phyloP scores from a whole-genome alignment of 2,797 vertebrate species.

The Remorina albescens region DNA sequence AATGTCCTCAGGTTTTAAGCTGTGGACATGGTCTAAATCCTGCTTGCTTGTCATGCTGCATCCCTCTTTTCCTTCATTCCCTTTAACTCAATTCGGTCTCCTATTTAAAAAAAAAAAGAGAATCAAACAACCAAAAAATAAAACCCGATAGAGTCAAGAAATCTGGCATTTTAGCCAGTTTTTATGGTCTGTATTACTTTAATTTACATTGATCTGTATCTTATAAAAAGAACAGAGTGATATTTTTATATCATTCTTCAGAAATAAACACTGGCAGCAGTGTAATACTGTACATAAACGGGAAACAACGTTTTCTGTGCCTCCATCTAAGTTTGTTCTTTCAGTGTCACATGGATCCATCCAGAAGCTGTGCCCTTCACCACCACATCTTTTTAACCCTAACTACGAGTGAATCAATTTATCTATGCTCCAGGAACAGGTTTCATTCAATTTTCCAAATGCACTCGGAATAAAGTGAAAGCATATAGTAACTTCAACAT shows the following conservation, averaged over 20 bases:
- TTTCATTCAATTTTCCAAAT: slow-evolving; percentile 22
- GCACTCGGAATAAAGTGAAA: slow-evolving; percentile 3
- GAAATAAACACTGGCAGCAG: not conserved
- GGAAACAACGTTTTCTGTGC: slow-evolving; percentile 1
- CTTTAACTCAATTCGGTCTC: not conserved
- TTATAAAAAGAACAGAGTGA: no score
- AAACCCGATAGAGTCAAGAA: no score
- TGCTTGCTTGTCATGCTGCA: not conserved
- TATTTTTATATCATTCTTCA: no score
- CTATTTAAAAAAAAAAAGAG: no score
- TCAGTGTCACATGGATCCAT: slow-evolving; percentile 1
- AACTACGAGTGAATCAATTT: slow-evolving; percentile 45
- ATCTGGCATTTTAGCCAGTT: no score
- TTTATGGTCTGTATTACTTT: no score
- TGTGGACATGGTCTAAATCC: no score
- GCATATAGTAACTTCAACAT: not conserved
- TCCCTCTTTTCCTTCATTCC: not conserved
- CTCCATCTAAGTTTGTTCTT: not conserved
- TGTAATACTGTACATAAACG: not conserved
- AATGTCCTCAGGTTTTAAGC: not conserved
- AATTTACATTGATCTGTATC: no score
- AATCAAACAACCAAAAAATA: no score
- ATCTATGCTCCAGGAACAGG: slow-evolving; percentile 30
- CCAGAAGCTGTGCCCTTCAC: slow-evolving; percentile 23
- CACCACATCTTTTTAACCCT: slow-evolving; percentile 5